Evolutionary conservation across 2,113 vertebrate species (phyloP).

Genomic region (Labeo rohita): DNA sequence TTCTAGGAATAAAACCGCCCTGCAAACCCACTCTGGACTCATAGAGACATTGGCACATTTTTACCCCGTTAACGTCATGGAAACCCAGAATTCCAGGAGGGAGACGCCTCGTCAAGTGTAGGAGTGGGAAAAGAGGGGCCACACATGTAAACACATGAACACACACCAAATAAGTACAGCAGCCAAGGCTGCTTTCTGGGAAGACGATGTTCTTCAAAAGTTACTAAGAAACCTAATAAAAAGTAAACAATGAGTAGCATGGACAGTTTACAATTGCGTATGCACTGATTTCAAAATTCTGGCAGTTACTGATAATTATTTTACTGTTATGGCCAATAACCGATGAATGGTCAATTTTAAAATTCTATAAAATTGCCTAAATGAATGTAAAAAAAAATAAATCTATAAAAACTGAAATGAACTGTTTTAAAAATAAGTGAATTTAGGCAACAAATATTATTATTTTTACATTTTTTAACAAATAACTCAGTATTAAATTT

Average conservation of each 20-base stretch:
- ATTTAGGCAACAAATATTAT: too few species aligned
- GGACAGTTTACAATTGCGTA: neutral
- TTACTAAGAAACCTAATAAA: neutral
- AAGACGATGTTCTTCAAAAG: neutral
- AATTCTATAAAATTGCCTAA: neutral
- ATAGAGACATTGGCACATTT: slow-evolving; percentile 72
- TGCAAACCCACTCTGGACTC: slow-evolving; percentile 52
- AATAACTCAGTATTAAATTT: too few species aligned
- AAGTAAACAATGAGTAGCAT: neutral
- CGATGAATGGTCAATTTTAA: neutral
- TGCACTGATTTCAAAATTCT: neutral
- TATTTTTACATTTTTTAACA: too few species aligned
- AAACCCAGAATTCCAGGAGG: slow-evolving; percentile 75
- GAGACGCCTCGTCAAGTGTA: slow-evolving; percentile 62
- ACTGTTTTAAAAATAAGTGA: too few species aligned
- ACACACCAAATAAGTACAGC: slow-evolving; percentile 26
- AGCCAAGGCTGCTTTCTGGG: neutral
- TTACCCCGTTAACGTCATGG: slow-evolving; percentile 78
- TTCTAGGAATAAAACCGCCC: slow-evolving; percentile 65
- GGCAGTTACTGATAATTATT: neutral
- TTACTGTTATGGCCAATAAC: neutral
- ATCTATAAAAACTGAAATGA: too few species aligned
- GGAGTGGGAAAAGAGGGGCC: slow-evolving; percentile 57
- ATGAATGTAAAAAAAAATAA: neutral
- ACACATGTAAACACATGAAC: slow-evolving; percentile 52